These are phyloP conservation scores for Sinopyrophorus schimmeli DNA, from an alignment of 2,888 invertebrate species.

Conservation along the genomic window DNA sequence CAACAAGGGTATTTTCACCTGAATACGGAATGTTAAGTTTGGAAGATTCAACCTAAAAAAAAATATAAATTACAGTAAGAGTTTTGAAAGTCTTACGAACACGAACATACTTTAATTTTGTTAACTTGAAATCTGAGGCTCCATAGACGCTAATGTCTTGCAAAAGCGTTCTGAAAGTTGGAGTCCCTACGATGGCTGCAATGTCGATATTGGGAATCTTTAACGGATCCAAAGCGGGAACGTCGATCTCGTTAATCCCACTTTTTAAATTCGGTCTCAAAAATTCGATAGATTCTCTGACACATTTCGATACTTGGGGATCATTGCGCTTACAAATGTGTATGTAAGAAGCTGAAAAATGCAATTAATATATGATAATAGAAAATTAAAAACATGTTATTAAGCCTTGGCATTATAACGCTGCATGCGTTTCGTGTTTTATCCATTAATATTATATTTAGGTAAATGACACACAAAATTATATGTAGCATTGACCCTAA, in stretches of 20 bases:
- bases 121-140: conserved; percentile 59
- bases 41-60: conserved; percentile 59
- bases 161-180: conserved; percentile 56
- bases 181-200: conserved; percentile 59
- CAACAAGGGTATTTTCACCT: conserved; percentile 60
- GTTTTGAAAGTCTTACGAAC: too few relatives aligned
- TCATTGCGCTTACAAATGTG: conserved; percentile 66
- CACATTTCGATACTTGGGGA: conserved; percentile 65
- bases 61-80: too few relatives aligned
- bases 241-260: conserved; percentile 70
- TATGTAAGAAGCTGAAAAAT: conserved; percentile 65
- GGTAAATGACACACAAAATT: too few relatives aligned
- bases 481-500: too few relatives aligned
- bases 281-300: conserved; percentile 63
- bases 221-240: conserved; percentile 68
- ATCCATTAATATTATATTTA: too few relatives aligned
- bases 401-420: too few relatives aligned
- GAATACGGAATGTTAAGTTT: conserved; percentile 56
- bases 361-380: too few relatives aligned
- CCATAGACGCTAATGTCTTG: conserved; percentile 59
- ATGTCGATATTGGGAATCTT: conserved; percentile 65
- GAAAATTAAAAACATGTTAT: too few relatives aligned
- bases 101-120: conserved; percentile 60
- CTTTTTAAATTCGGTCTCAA: conserved; percentile 62
- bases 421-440: too few relatives aligned